phyloP scores from a whole-genome alignment of 2,113 vertebrate species.

The Lampris megalopsis region DNA sequence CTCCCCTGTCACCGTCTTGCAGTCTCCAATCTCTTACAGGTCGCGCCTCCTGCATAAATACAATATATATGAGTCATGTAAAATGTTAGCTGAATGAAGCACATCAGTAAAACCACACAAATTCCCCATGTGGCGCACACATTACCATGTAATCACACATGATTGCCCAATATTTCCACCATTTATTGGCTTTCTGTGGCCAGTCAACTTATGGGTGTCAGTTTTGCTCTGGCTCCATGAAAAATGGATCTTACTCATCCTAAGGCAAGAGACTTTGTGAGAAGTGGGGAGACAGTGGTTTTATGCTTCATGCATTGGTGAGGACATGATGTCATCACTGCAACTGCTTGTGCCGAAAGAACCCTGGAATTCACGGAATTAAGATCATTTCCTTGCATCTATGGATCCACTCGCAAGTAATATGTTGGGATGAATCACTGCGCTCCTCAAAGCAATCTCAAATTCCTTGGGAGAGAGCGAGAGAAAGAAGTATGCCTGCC shows the following conservation, averaged over 20 bases:
- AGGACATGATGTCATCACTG: too few species aligned
- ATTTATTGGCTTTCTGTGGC: background rate
- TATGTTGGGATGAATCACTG: slow-evolving; percentile 32
- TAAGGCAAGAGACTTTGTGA: background rate
- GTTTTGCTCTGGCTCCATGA: background rate
- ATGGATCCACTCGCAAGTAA: slow-evolving; percentile 43
- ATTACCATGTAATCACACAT: background rate
- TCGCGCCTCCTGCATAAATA: background rate
- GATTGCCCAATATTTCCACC: slow-evolving; percentile 15
- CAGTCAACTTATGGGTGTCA: background rate
- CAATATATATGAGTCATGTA: background rate
- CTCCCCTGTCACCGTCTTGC: too few species aligned
- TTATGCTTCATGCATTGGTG: background rate
- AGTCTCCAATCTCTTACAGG: too few species aligned
- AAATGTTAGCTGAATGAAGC: background rate
- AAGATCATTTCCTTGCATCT: background rate
- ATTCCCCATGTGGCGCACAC: background rate
- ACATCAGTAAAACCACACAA: slow-evolving; percentile 1
- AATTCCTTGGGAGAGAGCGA: slow-evolving; percentile 37
- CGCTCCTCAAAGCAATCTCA: slow-evolving; percentile 23
- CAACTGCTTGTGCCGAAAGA: too few species aligned
- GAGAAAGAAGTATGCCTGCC: slow-evolving; percentile 30
- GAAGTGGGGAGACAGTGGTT: background rate
- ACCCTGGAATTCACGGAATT: too few species aligned
- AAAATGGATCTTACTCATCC: background rate